phyloP scores from a whole-genome alignment of 2,888 invertebrate genomes.

The Charanyca ferruginea region DNA sequence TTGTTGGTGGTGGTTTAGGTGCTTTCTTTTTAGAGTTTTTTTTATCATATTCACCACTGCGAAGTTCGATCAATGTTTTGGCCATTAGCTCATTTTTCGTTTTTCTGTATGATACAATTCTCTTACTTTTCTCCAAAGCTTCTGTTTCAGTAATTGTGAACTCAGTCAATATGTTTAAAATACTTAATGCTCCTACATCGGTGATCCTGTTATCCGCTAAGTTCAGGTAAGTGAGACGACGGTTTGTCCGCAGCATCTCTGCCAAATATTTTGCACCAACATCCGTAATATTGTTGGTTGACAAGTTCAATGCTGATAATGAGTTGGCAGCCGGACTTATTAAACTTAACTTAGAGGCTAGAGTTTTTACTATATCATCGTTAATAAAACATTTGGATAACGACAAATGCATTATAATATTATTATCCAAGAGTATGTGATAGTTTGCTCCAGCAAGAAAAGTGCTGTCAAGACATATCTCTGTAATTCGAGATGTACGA shows the following conservation, averaged over 20 bases:
- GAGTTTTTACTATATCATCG: conserved; percentile 69
- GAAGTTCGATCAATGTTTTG: conserved; percentile 62
- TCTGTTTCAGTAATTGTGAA: conserved; percentile 70
- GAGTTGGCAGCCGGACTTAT: conserved; percentile 71
- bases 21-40: conserved; percentile 60
- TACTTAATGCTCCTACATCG: conserved; percentile 70
- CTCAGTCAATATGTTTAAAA: conserved; percentile 64
- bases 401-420: conserved; percentile 71
- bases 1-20: conserved; percentile 6
- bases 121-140: not conserved
- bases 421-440: conserved; percentile 69
- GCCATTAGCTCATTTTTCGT: conserved; percentile 65
- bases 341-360: conserved; percentile 66
- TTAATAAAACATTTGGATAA: conserved; percentile 75
- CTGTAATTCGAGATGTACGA: conserved; percentile 72
- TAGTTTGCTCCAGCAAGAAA: conserved; percentile 72
- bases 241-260: conserved; percentile 73
- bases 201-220: conserved; percentile 76
- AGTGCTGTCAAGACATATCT: conserved; percentile 74
- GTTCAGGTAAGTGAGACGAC: conserved; percentile 76
- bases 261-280: conserved; percentile 71
- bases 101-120: conserved; percentile 69
- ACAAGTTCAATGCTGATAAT: conserved; percentile 74
- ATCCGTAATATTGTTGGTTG: conserved; percentile 79
- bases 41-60: conserved; percentile 62